These are phyloP conservation scores for Toxotes lorentzi DNA, from an alignment of 2,797 vertebrate species.

Conservation along the genomic window DNA sequence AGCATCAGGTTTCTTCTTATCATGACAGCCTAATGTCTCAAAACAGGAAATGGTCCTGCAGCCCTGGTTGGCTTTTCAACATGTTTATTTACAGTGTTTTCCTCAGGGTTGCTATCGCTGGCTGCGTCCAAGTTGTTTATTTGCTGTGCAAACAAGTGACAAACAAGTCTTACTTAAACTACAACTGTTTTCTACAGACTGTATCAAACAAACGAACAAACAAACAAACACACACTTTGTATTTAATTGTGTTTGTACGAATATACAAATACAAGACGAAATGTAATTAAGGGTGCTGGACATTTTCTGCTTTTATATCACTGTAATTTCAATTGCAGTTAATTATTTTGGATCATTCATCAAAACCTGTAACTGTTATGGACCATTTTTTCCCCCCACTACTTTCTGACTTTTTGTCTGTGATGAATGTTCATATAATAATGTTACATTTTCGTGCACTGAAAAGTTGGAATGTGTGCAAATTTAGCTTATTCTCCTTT, in stretches of 20 bases:
- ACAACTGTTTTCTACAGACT: neutral
- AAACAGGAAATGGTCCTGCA: neutral
- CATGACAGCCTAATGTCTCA: neutral
- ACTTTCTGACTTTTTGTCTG: neutral
- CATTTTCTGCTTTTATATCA: neutral
- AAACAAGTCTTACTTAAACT: constrained; percentile 9
- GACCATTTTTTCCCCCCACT: neutral
- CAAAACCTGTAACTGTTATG: neutral
- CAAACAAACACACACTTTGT: neutral
- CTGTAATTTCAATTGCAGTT: neutral
- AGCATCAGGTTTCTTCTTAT: constrained; percentile 5
- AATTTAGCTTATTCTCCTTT: neutral
- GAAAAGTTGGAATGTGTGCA: neutral
- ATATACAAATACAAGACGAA: neutral
- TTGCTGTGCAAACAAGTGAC: constrained; percentile 5
- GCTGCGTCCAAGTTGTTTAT: neutral
- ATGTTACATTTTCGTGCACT: constrained; percentile 3
- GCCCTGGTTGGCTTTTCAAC: neutral
- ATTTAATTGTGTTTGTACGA: neutral
- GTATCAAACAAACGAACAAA: neutral
- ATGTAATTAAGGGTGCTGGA: neutral
- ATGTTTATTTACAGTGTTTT: constrained; percentile 16
- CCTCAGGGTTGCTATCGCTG: constrained; percentile 2
- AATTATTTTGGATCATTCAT: neutral
- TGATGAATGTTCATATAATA: neutral